Conservation (phyloP, 2,888 invertebrate species). For the Acronicta aceris region DNA sequence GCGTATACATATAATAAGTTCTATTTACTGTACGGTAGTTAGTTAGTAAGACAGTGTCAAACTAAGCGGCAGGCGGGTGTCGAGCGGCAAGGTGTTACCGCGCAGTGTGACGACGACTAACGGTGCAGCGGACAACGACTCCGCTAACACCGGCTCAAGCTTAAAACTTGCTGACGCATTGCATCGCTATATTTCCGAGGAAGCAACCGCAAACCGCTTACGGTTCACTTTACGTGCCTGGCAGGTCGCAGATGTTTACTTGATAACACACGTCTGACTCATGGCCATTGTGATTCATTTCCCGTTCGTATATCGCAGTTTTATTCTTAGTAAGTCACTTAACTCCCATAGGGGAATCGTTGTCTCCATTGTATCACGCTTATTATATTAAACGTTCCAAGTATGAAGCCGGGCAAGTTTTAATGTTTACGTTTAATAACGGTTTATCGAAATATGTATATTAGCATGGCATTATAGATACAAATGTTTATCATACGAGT, state of each 20-base stretch:
- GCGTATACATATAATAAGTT: background rate
- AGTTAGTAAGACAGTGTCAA: constrained; percentile 40
- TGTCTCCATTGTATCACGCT: constrained; percentile 39
- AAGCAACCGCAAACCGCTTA: constrained; percentile 63
- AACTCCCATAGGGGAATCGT: constrained; percentile 50
- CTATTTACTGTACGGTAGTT: constrained; percentile 26
- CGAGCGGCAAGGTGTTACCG: constrained; percentile 47
- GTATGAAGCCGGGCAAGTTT: too few relatives aligned
- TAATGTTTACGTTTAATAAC: too few relatives aligned
- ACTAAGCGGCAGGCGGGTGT: constrained; percentile 26
- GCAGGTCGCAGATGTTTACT: constrained; percentile 72
- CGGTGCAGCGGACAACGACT: constrained; percentile 85
- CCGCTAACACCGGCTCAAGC: constrained; percentile 65
- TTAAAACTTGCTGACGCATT: constrained; percentile 83
- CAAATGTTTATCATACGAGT: constrained; percentile 13
- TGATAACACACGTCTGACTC: constrained; percentile 79
- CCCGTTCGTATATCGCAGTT: constrained; percentile 71
- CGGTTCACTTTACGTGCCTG: constrained; percentile 69
- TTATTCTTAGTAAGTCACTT: constrained; percentile 67
- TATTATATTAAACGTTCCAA: constrained; percentile 18
- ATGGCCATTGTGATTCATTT: constrained; percentile 77
- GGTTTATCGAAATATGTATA: too few relatives aligned
- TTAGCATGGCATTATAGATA: background rate
- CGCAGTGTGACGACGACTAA: constrained; percentile 69
- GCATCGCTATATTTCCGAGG: constrained; percentile 67